Evolutionary conservation across 2,797 vertebrate genomes (phyloP).

Genomic region (Arnoldichthys spilopterus): DNA sequence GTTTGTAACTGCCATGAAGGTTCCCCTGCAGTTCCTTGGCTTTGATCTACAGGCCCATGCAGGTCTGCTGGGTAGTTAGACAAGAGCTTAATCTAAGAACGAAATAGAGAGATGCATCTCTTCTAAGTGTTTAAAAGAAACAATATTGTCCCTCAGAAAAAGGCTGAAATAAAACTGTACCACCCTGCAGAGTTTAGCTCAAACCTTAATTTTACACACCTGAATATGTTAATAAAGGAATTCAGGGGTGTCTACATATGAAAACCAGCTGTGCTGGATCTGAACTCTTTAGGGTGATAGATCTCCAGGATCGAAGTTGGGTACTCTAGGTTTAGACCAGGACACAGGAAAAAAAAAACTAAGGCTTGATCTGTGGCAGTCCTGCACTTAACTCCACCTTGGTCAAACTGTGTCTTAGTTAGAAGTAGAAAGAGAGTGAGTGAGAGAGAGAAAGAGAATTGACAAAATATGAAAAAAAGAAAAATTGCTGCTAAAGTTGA

Average conservation of each 20-base stretch:
- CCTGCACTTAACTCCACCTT: conserved; percentile 52
- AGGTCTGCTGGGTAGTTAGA: background rate
- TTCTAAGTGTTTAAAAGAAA: background rate
- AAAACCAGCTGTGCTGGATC: too few relatives aligned
- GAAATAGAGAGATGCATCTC: background rate
- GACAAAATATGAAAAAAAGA: conserved; percentile 54
- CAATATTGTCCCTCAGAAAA: background rate
- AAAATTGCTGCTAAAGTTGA: conserved; percentile 54
- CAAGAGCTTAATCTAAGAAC: background rate
- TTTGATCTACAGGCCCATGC: conserved; percentile 65
- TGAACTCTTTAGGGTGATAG: too few relatives aligned
- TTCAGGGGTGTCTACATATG: too few relatives aligned
- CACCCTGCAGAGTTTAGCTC: too few relatives aligned
- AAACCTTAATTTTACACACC: too few relatives aligned
- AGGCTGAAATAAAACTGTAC: background rate
- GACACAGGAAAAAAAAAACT: conserved; percentile 55
- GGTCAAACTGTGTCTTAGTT: conserved; percentile 56
- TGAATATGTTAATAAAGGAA: too few relatives aligned
- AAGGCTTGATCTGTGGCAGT: conserved; percentile 75
- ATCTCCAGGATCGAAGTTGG: too few relatives aligned
- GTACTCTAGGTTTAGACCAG: background rate
- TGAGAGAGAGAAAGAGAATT: too few relatives aligned
- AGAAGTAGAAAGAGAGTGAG: background rate
- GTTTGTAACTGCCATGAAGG: conserved; percentile 7
- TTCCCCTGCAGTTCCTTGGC: conserved; percentile 64